A percentile compares a stretch with the other conserved stretches of the same genome.
phyloP scores from a whole-genome alignment of 2,797 vertebrate genomes.

The Melanotaenia parkinsoni region DNA sequence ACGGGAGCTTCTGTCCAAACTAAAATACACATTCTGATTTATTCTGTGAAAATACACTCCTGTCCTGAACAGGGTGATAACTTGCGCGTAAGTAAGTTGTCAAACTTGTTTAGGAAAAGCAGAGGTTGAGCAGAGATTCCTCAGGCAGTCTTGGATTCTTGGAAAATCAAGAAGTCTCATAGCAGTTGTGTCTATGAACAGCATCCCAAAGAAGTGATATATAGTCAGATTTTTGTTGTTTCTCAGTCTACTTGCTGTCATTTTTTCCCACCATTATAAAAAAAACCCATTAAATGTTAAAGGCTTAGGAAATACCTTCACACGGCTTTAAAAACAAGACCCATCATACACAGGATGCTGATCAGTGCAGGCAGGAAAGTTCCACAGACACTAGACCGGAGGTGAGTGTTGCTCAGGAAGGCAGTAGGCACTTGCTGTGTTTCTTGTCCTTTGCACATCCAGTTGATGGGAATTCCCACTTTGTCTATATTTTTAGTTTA shows the following conservation, averaged over 20 bases:
- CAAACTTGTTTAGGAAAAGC: constrained; percentile 69
- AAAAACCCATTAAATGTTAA: constrained; percentile 18
- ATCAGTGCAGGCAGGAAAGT: constrained; percentile 61
- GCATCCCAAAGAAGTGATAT: neutral
- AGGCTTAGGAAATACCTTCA: constrained; percentile 28
- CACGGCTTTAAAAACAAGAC: constrained; percentile 9
- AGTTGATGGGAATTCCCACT: constrained; percentile 59
- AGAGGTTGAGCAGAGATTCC: constrained; percentile 39
- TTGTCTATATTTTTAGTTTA: constrained; percentile 63
- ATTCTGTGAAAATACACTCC: constrained; percentile 29
- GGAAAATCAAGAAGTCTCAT: constrained; percentile 1
- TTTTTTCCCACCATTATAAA: neutral
- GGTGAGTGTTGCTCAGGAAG: constrained; percentile 67
- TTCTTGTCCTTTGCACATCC: constrained; percentile 47
- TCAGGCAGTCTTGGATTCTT: constrained; percentile 18
- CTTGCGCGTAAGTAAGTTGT: constrained; percentile 68
- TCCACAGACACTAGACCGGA: constrained; percentile 50
- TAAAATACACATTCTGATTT: constrained; percentile 55
- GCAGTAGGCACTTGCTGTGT: constrained; percentile 38
- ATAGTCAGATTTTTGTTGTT: neutral
- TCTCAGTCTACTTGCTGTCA: neutral
- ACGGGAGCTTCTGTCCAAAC: constrained; percentile 31
- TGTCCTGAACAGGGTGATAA: constrained; percentile 14
- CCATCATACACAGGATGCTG: constrained; percentile 62
- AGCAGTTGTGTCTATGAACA: constrained; percentile 2